Percentiles rank a stretch among this genome's conserved stretches.
These are phyloP conservation scores for Mico argentatus DNA, from an alignment of 2,797 vertebrate genomes.

Conservation along the genomic window DNA sequence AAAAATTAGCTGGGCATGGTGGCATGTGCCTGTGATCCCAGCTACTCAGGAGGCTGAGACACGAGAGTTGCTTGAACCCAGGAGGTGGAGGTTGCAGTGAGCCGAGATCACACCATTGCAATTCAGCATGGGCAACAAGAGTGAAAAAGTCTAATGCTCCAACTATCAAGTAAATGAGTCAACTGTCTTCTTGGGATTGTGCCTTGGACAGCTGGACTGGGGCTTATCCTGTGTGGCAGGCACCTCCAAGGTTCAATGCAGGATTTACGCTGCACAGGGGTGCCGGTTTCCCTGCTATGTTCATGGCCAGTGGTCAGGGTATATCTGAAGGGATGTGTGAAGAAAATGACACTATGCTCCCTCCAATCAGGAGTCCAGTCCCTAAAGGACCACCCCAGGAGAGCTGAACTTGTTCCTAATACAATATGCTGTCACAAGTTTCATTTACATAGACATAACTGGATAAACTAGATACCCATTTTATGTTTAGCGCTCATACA, in stretches of 20 bases:
- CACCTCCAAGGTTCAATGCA: not conserved
- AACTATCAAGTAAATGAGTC: not conserved
- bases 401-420: not conserved
- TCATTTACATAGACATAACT: not conserved
- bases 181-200: not conserved
- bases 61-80: too few species aligned
- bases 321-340: not conserved
- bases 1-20: not conserved
- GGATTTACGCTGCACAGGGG: rapidly evolving
- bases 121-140: not conserved
- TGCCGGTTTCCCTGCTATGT: not conserved
- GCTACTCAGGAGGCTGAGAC: not conserved
- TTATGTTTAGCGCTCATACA: rapidly evolving
- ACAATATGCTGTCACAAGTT: not conserved
- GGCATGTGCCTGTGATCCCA: not conserved
- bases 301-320: not conserved
- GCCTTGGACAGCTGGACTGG: too few species aligned
- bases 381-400: not conserved
- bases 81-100: not conserved
- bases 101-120: not conserved
- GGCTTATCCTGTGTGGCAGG: rapidly evolving
- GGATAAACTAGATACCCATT: not conserved
- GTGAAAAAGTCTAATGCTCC: not conserved
- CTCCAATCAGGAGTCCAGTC: not conserved
- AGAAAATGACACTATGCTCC: not conserved